Conservation (phyloP, 1,140 invertebrate species). For the Papilio polyxenes region DNA sequence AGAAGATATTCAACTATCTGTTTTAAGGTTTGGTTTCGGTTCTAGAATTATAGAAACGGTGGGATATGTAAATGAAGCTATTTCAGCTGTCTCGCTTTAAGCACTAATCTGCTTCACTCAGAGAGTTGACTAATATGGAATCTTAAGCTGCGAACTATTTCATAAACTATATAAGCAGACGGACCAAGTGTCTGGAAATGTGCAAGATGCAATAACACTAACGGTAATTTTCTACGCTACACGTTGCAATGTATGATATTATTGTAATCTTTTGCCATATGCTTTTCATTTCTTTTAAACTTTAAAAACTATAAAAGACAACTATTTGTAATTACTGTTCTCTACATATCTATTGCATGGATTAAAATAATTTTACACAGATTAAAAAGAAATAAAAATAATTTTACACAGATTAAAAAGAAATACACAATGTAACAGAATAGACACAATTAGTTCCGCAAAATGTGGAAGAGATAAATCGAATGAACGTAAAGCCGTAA, state of each 20-base stretch:
- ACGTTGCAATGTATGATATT: not conserved
- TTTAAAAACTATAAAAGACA: not conserved
- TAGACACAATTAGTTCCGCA: conserved; percentile 24
- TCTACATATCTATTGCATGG: too few species aligned
- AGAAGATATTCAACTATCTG: not conserved
- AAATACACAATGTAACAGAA: conserved; percentile 1
- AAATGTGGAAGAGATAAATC: conserved; percentile 33
- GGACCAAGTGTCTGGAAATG: conserved; percentile 13
- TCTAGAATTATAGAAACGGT: not conserved
- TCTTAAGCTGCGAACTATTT: conserved; percentile 22
- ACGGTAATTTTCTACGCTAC: not conserved
- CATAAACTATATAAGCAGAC: conserved; percentile 27
- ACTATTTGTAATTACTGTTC: too few species aligned
- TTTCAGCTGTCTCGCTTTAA: conserved; percentile 29
- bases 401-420: not conserved
- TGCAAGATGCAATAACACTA: not conserved
- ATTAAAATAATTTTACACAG: not conserved
- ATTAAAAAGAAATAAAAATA: not conserved
- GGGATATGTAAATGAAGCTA: conserved; percentile 5
- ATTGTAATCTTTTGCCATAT: not conserved
- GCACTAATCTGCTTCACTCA: conserved; percentile 7
- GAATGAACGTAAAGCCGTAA: conserved; percentile 28
- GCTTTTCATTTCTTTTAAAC: not conserved
- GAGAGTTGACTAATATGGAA: conserved; percentile 25
- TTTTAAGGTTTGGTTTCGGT: not conserved